Evolutionary conservation across 2,113 vertebrate species (phyloP), one percentile per base, ranked within the genome.

Genomic region (Platichthys flesus): DNA sequence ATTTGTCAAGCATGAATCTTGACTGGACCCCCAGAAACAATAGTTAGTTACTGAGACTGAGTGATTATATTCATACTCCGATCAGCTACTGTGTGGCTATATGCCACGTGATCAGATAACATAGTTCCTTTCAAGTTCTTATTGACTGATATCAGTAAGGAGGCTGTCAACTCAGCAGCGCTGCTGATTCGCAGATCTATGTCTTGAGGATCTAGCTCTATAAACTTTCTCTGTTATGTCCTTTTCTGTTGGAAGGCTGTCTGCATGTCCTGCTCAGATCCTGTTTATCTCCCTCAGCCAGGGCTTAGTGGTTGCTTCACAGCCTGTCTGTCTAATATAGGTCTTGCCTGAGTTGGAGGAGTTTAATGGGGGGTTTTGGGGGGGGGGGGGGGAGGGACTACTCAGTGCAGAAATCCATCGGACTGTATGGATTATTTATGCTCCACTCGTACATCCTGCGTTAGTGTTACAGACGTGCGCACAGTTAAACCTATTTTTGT

Each of bases 341-440:
- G 21, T 71, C 70, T 76, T 66, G 18, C 45, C 72, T 54, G 40
- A 18, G 4, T 26, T 47, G 56, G 60, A 69, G 70, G 75, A 69
- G 58, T 40, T 0, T 37, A 61, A 57, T 51, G 65, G 79, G 76
- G 45, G 70, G 63, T 54, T 0, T 5, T 5, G 31, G 31, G 1
- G 31, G 24, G 24, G 1, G 49, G 81, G 71, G 87, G 51, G 67
- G 68, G 73, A 6, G 31, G 0, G 31, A 7, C 28, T 68, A 80
- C 16, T 51, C 18, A 2, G 4, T 51, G 18, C 49, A 51, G 49
- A 51, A 51, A 51, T 51, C 49, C 49, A 51, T 71, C 8, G 16
- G 24, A 79, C 59, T 56, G 31, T 78, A 80, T 90, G 74, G 70
- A 86, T 85, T 84, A 84, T 83, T 81, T 70, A 62, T 76, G 75